Base-by-base conservation (phyloP, 2,888 invertebrate species). In the Rotaria socialis region DNA sequence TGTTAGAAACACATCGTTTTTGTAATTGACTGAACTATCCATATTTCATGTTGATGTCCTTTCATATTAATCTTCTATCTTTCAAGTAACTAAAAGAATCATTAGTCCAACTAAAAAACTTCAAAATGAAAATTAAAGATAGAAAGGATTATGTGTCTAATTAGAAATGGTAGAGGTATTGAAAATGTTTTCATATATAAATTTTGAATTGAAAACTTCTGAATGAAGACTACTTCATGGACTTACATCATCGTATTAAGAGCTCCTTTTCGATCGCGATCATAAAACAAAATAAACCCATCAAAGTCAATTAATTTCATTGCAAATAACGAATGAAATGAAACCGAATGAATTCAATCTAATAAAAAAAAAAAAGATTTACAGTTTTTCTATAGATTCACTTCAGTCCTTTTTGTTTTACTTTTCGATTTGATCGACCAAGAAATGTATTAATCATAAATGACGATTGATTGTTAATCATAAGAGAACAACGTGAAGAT, bases 241-340 rank as follows among this genome's bases (percentile, higher is more conserved):
- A 47, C 47, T 80, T 80, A 80, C 80, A 24, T 80, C n/a, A 80
- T 80, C 2, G 80, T 80, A 80, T 80, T 80, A 8, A 80, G 2
- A n/a, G 80, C 80, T 80, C 47, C 80, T n/a, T 47, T 47, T 47
- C 80, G 43, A 47, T 80, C 47, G 24, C n/a, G 6, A 24, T 80
- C 47, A n/a, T 80, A 80, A n/a, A 80, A 80, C 11, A 80, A n/a
- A 47, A 80, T 80, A 47, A 80, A 80, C n/a, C 80, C 80, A 47
- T 80, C 80, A 14, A 80, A 80, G 11, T 80, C n/a, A 0, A 5
- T 80, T 47, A 80, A 5, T 80, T 43, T 80, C 8, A 47, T 11
- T 14, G 47, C 47, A 47, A 80, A 80, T 80, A 80, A 43, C 24
- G 47, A 47, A 47, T 80, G 80, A 80, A 80, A 80, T n/a, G 80